These are phyloP conservation scores for Rhinatrema bivittatum DNA, from an alignment of 2,797 vertebrate species.

Conservation along the genomic window DNA sequence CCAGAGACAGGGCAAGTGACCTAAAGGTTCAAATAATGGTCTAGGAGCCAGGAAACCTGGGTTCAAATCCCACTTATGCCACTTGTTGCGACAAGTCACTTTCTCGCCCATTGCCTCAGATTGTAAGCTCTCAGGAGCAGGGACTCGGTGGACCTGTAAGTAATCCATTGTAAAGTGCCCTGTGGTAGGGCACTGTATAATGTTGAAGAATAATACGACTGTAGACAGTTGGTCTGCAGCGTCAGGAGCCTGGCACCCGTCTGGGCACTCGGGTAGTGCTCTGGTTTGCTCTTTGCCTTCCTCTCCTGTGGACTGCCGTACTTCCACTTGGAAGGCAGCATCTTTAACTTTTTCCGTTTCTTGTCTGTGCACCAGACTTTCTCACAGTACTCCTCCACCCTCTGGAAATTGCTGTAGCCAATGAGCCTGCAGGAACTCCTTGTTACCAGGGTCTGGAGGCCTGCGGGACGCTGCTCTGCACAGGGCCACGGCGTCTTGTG, in stretches of 20 bases:
- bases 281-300: conserved; percentile 55
- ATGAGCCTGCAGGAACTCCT: conserved; percentile 93
- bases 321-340: conserved; percentile 73
- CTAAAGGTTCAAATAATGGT: too few species aligned
- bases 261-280: conserved; percentile 78
- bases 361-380: conserved; percentile 92
- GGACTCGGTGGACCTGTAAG: too few species aligned
- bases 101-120: too few species aligned
- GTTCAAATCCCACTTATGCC: too few species aligned
- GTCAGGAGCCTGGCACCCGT: conserved; percentile 69
- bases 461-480: conserved; percentile 57
- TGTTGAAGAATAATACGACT: too few species aligned
- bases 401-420: conserved; percentile 87
- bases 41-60: too few species aligned
- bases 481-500: conserved; percentile 52
- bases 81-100: too few species aligned
- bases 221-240: too few species aligned
- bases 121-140: too few species aligned
- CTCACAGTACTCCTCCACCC: conserved; percentile 93
- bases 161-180: too few species aligned
- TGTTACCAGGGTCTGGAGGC: conserved; percentile 78
- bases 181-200: too few species aligned
- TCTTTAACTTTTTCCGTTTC: conserved; percentile 81
- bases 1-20: too few species aligned
- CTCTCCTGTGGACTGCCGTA: conserved; percentile 66